Conservation (phyloP, 2,113 vertebrate species). For the Natator depressus region DNA sequence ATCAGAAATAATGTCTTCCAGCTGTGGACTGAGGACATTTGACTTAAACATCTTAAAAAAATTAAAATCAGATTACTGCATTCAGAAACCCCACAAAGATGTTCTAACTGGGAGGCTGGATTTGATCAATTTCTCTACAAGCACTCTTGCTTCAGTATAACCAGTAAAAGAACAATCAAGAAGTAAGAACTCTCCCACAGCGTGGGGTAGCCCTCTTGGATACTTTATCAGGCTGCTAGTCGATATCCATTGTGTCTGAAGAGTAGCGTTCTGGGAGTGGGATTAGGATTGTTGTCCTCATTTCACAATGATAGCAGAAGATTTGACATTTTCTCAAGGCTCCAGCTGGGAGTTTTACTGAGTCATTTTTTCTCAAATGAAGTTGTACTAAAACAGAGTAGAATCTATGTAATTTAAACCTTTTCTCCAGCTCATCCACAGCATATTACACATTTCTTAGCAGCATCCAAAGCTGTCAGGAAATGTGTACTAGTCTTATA, state of each 20-base stretch:
- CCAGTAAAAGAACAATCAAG: neutral
- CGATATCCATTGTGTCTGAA: neutral
- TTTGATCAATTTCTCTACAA: neutral
- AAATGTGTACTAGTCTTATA: neutral
- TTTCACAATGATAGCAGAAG: neutral
- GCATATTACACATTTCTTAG: neutral
- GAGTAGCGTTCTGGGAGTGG: neutral
- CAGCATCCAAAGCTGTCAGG: neutral
- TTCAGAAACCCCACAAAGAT: neutral
- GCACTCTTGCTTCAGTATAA: neutral
- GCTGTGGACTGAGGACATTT: slow-evolving; percentile 1
- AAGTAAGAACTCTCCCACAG: neutral
- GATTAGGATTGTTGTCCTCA: neutral
- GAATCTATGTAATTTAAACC: neutral
- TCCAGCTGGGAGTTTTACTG: neutral
- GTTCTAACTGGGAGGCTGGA: neutral
- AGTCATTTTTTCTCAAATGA: neutral
- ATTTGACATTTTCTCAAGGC: neutral
- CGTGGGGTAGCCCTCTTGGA: neutral
- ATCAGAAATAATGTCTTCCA: slow-evolving; percentile 38
- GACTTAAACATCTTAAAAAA: neutral
- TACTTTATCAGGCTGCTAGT: neutral
- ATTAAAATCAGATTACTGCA: slow-evolving; percentile 17
- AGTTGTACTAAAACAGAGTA: neutral
- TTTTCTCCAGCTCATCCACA: neutral